A percentile compares a stretch with the other conserved stretches of the same genome.
These are phyloP conservation scores for Flexamia atlantica DNA, from an alignment of 2,888 invertebrate genomes.

Conservation along the genomic window DNA sequence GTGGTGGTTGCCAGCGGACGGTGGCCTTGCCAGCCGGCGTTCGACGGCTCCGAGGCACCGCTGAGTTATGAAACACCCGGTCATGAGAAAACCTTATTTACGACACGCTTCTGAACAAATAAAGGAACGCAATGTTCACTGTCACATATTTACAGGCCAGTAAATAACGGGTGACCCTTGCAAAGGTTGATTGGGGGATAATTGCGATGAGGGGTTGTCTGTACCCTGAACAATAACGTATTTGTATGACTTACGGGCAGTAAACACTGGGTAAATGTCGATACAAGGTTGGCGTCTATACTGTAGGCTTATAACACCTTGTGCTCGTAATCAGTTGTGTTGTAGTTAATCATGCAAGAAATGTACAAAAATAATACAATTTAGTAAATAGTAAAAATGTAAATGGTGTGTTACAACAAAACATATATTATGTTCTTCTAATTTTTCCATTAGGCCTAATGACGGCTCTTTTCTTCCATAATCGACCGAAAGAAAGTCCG, in stretches of 20 bases:
- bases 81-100: slow-evolving; percentile 14
- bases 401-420: too few relatives aligned
- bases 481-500: too few relatives aligned
- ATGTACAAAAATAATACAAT: too few relatives aligned
- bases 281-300: slow-evolving; percentile 22
- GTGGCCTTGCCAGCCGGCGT: slow-evolving; percentile 63
- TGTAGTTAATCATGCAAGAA: too few relatives aligned
- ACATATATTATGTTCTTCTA: too few relatives aligned
- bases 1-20: not conserved
- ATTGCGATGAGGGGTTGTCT: slow-evolving; percentile 21
- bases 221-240: slow-evolving; percentile 4
- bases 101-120: slow-evolving; percentile 34
- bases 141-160: not conserved
- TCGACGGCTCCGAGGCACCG: slow-evolving; percentile 61
- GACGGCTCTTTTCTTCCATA: too few relatives aligned
- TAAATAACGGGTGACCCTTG: slow-evolving; percentile 4
- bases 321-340: too few relatives aligned
- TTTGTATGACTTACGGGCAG: slow-evolving; percentile 8
- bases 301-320: too few relatives aligned
- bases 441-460: too few relatives aligned
- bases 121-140: slow-evolving; percentile 17
- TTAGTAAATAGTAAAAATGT: too few relatives aligned
- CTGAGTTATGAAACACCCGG: slow-evolving; percentile 9
- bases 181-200: slow-evolving; percentile 22
- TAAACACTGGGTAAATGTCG: slow-evolving; percentile 25